Base-by-base conservation (phyloP, 2,888 invertebrate genomes). In the Brenthis ino region DNA sequence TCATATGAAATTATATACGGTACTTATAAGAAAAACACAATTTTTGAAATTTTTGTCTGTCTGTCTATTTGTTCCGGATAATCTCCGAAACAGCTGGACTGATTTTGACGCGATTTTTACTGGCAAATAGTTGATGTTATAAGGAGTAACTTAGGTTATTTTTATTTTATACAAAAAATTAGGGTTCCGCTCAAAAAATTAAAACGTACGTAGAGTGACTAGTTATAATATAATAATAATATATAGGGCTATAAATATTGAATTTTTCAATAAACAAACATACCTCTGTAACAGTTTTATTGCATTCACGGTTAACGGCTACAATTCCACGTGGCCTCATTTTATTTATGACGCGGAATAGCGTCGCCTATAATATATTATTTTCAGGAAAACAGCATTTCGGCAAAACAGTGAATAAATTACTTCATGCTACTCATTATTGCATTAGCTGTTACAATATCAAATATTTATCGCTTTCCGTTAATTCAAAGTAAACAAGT, bases 341-440 rank as follows among this genome's bases (percentile, higher is more conserved):
- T 74, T 71, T 72, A 74, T 74, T 72, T 74, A 74, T 68, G 72
- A 65, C 63, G 56, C 68, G 58, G 60, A 71, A 74, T 71, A 68
- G 58, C 68, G 64, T 67, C 53, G 68, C 65, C 61, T 69, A 70
- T 71, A 74, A 69, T 71, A 71, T 71, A 74, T 71, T 63, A 57
- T 60, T 60, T 48, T 20, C 58, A 68, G 63, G 63, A 47, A 65
- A 65, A 61, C 55, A 56, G 20, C 16, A 50, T 56, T 61, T 51
- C 56, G 67, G 57, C 55, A 65, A 65, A 68, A 71, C 63, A 60
- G 65, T 68, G 64, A 64, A 64, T 64, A 68, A 57, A 68, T 71
- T 65, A 56, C 56, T 33, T 16, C 20, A 51, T n/a, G 64, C 37
- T 54, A 58, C 16, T 58, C 51, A 58, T 64, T 68, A 57, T 64